Evolutionary conservation across 2,113 vertebrate genomes (phyloP), one percentile per base, ranked within the genome.

Genomic region (Sinosuthora webbiana): DNA sequence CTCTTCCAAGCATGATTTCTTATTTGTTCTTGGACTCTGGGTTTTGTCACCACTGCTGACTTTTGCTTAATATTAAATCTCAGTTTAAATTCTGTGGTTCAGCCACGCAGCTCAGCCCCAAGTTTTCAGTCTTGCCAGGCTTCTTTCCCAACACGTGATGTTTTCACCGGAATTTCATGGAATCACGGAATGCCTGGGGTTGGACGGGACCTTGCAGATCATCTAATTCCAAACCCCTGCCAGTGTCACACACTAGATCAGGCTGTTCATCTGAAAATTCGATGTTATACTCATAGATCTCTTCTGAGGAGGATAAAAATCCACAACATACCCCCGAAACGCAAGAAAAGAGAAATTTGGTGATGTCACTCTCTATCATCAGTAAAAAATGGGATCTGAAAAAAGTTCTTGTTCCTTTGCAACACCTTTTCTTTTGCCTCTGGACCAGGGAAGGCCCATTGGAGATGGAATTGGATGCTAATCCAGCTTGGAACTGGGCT

Each of bases 311-410:
- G 15, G 7, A 2, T 3, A 15, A 15, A 78, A 14, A 3, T 0
- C 5, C 13, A 41, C 64, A 30, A 2, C 7, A 9, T 19, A 63
- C 6, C 42, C 27, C 52, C 30, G 30, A 56, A 85, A 42, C 3
- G 11, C 4, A 13, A 35, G 9, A 53, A 37, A 42, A 67, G 24
- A 52, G 28, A 45, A 55, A 79, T 37, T 15, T 55, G 37, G 5
- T 0, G 5, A 28, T 6, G 22, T 7, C 2, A 0, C 24, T 50
- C 37, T 28, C 14, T 7, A 2, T 19, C n/a, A 31, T 0, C 41
- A 24, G 30, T 5, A 11, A 35, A 14, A 45, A 65, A 37, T 1
- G 3, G 6, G 44, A 21, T 45, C 37, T 28, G 8, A 20, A 47
- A 47, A 39, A 83, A 55, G 65, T 31, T 68, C 31, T 15, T 8